Base-by-base conservation (phyloP, 2,797 vertebrate genomes). In the Cirrhinus molitorella region DNA sequence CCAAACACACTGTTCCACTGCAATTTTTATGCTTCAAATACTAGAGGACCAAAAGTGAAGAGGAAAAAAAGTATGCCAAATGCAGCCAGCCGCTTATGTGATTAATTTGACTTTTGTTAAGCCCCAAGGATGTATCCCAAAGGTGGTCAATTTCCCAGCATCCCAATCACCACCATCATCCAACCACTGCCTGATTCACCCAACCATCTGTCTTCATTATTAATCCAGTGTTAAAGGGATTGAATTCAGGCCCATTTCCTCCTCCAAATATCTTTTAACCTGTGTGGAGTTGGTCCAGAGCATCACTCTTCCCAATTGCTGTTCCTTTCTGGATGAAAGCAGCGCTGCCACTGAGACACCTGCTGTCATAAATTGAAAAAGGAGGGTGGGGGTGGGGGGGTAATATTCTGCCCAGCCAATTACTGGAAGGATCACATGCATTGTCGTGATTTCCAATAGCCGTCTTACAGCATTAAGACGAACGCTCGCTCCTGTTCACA, bases 261-360 rank as follows among this genome's bases (percentile, higher is more conserved):
- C 85, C 80, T 90, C 61, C 82, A 79, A 55, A 59, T 65, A 84
- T 86, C 34, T 90, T 86, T 87, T 87, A 88, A 87, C 88, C 87
- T 59, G 51, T 34, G 79, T 86, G 94, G 94, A 95, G 80, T 77
- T 84, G 73, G 63, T 94, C 94, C 95, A 95, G 90, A 86, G 77
- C 86, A 75, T 86, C 94, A 95, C 94, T 96, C 85, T 91, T 87
- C 87, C 85, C 89, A 89, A 95, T 94, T 94, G 91, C 85, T 88
- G 80, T 78, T 76, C 87, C 73, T 91, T 85, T 90, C 86, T 86
- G 89, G 89, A 91, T 93, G 85, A 89, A 87, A 57, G 55, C 28
- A 14, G 31, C 12, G 8, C 37, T 85, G 85, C 72, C 86, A 63
- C 65, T n/a, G 65, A 84, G 63, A 55, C 72, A 59, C 75, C 13